phyloP scores from a whole-genome alignment of 2,797 vertebrate species.

The Bovichtus diacanthus region DNA sequence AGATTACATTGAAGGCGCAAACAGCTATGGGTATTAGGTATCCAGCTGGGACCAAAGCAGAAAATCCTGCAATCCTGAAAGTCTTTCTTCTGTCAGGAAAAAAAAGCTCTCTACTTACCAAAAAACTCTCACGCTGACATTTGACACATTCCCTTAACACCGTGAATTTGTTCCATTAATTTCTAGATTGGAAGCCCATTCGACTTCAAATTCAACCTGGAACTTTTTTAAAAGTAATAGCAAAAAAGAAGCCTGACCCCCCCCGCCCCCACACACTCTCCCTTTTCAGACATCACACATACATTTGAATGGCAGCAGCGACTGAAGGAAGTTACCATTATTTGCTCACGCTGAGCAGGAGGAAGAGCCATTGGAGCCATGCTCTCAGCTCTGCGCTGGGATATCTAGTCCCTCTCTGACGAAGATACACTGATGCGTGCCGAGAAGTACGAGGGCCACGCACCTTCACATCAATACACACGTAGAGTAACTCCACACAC shows the following conservation, averaged over 20 bases:
- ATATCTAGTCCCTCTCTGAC: constrained; percentile 12
- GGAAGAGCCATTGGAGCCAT: neutral
- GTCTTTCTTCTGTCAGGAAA: constrained; percentile 24
- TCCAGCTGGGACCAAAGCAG: constrained; percentile 35
- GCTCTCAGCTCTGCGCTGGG: constrained; percentile 12
- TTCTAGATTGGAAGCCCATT: constrained; percentile 14
- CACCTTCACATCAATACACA: neutral
- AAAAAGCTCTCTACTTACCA: constrained; percentile 28
- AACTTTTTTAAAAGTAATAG: constrained; percentile 15
- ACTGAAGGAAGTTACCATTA: constrained; percentile 17
- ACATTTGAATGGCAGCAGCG: too few relatives aligned
- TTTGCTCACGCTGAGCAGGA: neutral
- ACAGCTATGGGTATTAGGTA: constrained; percentile 21
- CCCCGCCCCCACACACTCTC: too few relatives aligned
- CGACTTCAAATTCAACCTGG: constrained; percentile 4
- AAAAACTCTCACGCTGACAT: constrained; percentile 27
- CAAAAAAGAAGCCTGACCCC: constrained; percentile 8
- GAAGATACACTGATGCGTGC: constrained; percentile 31
- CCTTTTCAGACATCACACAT: constrained; percentile 1
- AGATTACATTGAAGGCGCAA: constrained; percentile 58
- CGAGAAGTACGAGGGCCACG: neutral
- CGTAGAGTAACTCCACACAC: neutral
- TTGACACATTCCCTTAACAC: constrained; percentile 3
- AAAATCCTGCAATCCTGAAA: constrained; percentile 17
- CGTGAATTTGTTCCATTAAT: constrained; percentile 27